Evolutionary conservation across 2,113 vertebrate genomes (phyloP), one percentile per base, ranked within the genome.

Genomic region (Sterrhoptilus dennistouni): DNA sequence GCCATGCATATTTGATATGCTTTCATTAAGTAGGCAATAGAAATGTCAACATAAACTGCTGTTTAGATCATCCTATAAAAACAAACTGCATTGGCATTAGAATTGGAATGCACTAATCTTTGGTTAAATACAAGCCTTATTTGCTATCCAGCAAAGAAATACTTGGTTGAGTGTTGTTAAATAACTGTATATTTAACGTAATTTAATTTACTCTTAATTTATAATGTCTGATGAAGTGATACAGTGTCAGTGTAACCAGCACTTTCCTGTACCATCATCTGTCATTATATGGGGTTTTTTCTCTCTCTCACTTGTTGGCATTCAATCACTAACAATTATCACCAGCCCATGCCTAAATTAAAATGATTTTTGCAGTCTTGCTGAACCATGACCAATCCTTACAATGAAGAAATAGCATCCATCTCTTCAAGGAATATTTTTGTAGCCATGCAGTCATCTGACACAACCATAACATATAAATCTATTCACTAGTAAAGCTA

Each of bases 41-140:
- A 98, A 98, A 87, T 98, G 98, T 98, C 98, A 98, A 98, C 97
- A 98, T 97, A 97, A 98, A 98, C 83, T 95, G 96, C 79, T 95
- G 94, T 98, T 98, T 98, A 98, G 97, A 97, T 97, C 93, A 28
- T 96, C 93, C 95, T 97, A 95, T 96, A 97, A 98, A 98, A 98
- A 97, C 93, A 98, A 98, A 97, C 94, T 95, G 59, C 92, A 66
- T 38, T 95, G 83, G 49, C 94, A 92, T 97, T 97, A 97, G 97
- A 92, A 71, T 68, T 84, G 81, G 89, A 97, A 96, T 84, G 92
- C 74, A 97, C 96, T 97, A 97, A 98, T 97, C 96, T 97, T 88
- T 97, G 93, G 90, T 97, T 98, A 98, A 98, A 97, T 97, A 96
- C 80, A 97, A 96, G 59, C 50, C 60, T 97, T 97, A 97, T 98